Percentiles rank a stretch among this genome's conserved stretches.
phyloP scores from a whole-genome alignment of 2,113 vertebrate genomes.

The Mustela nigripes region DNA sequence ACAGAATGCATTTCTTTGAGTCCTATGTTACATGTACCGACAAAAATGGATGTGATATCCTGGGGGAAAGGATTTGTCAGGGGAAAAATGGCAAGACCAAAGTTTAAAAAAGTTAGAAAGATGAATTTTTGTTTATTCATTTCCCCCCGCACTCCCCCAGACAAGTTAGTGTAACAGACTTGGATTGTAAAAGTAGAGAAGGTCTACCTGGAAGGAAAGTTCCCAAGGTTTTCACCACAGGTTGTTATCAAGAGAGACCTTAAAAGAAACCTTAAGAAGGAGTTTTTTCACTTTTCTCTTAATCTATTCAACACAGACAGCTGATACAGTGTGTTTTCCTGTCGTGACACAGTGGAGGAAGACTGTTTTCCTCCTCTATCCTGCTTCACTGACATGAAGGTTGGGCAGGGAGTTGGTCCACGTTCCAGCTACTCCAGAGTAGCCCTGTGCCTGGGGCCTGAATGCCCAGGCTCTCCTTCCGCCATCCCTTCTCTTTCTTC shows the following conservation, averaged over 20 bases:
- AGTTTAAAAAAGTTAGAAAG: background rate
- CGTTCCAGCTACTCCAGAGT: background rate
- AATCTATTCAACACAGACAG: background rate
- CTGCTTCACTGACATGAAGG: background rate
- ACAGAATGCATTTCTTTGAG: background rate
- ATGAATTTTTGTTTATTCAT: background rate
- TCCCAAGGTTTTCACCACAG: background rate
- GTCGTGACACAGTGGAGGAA: no score
- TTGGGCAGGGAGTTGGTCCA: background rate
- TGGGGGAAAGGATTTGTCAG: background rate
- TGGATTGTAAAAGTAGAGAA: background rate
- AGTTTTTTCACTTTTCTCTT: background rate
- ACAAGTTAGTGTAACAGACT: background rate
- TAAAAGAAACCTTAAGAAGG: background rate
- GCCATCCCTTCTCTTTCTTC: background rate
- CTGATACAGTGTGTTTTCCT: background rate
- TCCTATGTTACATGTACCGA: background rate
- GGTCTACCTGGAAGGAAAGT: background rate
- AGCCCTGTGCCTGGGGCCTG: background rate
- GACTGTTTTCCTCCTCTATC: no score
- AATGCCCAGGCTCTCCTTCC: no score
- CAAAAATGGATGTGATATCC: background rate
- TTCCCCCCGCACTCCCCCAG: background rate
- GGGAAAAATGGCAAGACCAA: background rate
- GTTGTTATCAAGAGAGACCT: background rate